Base-by-base conservation (phyloP, 92 coral and sea anemone genomes). In the Heliopora coerulea region DNA sequence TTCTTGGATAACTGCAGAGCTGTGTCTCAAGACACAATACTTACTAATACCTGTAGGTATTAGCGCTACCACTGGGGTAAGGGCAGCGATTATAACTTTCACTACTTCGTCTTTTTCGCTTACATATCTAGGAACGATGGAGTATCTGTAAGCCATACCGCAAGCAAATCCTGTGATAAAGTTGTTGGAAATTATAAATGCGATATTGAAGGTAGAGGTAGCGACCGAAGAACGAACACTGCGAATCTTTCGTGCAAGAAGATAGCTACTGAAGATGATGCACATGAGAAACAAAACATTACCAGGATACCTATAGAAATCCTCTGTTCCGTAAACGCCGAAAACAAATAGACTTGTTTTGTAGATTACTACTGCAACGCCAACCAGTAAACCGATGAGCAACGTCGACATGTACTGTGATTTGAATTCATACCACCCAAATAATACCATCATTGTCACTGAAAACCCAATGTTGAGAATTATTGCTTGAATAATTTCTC, bases 11-110 rank as follows among this genome's bases (percentile, higher is more conserved):
- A 86, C 48, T 18, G 61, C 82, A 12, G 56, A 56, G 31, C 86
- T 41, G 58, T 80, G 83, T 25, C 80, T 84, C 0, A 80, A 79
- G 8, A 79, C 84, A 15, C 28, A n/a, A 3, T 61, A 42, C n/a
- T 25, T 61, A 25, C 67, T 28, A 34, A 61, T 23, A 27, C 41
- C 67, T 17, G 40, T 25, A 31, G 67, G 67, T 2, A 86, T 12
- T 3, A 79, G 63, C 10, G 84, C 18, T 20, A 89, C 32, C 32
- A 83, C 59, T 18, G 90, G 90, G 23, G 82, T 68, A 57, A 83
- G 68, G 15, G 82, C 90, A 25, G 90, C 90, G 14, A 83, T 56
- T 34, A 86, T 42, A 6, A 78, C 87, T 73, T 86, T 86, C 6
- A 56, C 54, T 31, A 52, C 28, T 58, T 82, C 81, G 44, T 61